Percentiles rank a stretch among this genome's conserved stretches.
Conservation (phyloP, 2,888 invertebrate species). For the Periphyllus acericola region DNA sequence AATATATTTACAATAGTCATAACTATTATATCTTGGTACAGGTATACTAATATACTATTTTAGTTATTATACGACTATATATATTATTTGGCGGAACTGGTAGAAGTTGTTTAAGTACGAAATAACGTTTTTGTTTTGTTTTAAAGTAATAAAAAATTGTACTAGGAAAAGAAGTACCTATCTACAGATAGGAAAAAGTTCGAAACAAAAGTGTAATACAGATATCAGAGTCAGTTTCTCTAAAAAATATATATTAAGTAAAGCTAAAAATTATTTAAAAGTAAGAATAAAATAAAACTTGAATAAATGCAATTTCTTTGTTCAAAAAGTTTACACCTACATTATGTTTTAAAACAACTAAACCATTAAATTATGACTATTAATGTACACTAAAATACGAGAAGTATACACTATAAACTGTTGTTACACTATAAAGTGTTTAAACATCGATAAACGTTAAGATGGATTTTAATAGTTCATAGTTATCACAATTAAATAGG, state of each 20-base stretch:
- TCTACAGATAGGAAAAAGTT: conserved; percentile 8
- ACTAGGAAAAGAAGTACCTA: not conserved
- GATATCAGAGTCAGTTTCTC: not conserved
- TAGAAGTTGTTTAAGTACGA: conserved; percentile 13
- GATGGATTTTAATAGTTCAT: too few relatives aligned
- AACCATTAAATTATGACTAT: not conserved
- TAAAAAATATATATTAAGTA: not conserved
- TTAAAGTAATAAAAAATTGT: conserved; percentile 18
- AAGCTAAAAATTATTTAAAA: conserved; percentile 18
- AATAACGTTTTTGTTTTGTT: conserved; percentile 5
- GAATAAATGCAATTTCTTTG: not conserved
- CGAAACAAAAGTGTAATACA: conserved; percentile 13
- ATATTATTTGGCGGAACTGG: not conserved
- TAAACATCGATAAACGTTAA: too few relatives aligned
- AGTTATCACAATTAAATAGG: too few relatives aligned
- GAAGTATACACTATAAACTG: too few relatives aligned
- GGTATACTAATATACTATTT: too few relatives aligned
- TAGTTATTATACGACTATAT: too few relatives aligned
- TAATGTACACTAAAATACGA: not conserved
- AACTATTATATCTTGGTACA: too few relatives aligned
- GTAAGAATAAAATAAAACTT: conserved; percentile 1
- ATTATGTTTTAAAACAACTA: not conserved
- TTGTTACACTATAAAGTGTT: too few relatives aligned
- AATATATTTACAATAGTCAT: too few relatives aligned
- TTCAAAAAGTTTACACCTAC: conserved; percentile 8